A percentile compares a stretch with the other conserved stretches of the same genome.
These are phyloP conservation scores for Heteromurus nitidus DNA, from an alignment of 2,888 invertebrate genomes.

Conservation along the genomic window DNA sequence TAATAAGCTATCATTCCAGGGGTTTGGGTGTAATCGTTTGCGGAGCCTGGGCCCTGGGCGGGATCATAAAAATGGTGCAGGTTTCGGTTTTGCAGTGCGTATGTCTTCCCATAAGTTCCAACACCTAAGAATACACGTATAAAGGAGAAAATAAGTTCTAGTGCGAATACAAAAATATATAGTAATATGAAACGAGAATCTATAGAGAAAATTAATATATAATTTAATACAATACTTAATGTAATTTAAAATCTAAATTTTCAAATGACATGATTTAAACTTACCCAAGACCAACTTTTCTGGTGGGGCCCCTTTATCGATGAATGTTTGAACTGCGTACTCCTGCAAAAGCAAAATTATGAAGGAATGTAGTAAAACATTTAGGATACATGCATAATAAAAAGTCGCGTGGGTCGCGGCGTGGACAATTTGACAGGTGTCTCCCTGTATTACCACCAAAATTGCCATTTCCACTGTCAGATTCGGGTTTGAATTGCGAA, in stretches of 20 bases:
- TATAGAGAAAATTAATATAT: background rate
- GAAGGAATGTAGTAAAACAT: too few relatives aligned
- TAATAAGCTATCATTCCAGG: constrained; percentile 75
- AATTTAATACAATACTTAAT: background rate
- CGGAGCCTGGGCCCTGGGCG: constrained; percentile 70
- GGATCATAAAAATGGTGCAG: constrained; percentile 37
- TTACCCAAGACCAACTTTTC: constrained; percentile 75
- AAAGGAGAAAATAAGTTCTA: background rate
- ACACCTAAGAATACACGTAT: constrained; percentile 74
- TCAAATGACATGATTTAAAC: background rate
- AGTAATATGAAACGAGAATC: background rate
- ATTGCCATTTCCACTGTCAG: background rate
- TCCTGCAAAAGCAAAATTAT: constrained; percentile 73
- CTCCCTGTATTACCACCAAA: background rate
- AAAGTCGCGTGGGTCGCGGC: background rate
- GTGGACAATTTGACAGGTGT: too few relatives aligned
- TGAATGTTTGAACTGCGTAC: constrained; percentile 76
- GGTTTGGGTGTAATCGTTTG: constrained; percentile 74
- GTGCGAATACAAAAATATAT: background rate
- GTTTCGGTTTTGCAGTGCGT: constrained; percentile 73
- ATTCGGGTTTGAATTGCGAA: too few relatives aligned
- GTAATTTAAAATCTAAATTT: background rate
- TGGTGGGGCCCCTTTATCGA: constrained; percentile 75
- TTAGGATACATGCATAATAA: background rate
- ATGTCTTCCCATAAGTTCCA: constrained; percentile 76